Percentiles rank a stretch among this genome's conserved stretches.
phyloP scores from a whole-genome alignment of 2,797 vertebrate species.

The Acipenser transmontanus region DNA sequence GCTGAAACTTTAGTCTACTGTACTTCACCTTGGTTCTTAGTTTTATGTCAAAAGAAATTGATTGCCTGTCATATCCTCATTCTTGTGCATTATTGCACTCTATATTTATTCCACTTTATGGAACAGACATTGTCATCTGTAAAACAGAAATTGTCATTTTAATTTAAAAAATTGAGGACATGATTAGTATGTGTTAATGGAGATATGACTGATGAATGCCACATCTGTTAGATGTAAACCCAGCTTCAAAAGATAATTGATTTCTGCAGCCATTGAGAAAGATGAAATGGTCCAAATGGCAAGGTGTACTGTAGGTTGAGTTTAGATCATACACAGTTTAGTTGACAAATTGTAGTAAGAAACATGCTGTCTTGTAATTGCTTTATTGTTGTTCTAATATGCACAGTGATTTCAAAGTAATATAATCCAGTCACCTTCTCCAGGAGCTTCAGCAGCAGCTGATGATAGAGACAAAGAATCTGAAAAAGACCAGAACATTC shows the following conservation, averaged over 20 bases:
- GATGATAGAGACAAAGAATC: conserved; percentile 82
- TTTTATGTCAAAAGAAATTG: too few relatives aligned
- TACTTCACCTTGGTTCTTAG: too few relatives aligned
- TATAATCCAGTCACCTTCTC: conserved; percentile 3
- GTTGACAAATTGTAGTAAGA: conserved; percentile 5
- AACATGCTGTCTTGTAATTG: conserved; percentile 16
- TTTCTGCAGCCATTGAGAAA: conserved; percentile 40
- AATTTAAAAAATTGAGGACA: conserved; percentile 8
- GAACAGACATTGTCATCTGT: too few relatives aligned
- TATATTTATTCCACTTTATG: too few relatives aligned
- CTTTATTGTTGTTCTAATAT: conserved; percentile 5
- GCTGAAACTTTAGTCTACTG: too few relatives aligned
- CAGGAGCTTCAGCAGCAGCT: conserved; percentile 92
- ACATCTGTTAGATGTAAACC: conserved; percentile 24
- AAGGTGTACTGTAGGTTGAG: not conserved
- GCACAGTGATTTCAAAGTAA: not conserved
- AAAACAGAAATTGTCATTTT: too few relatives aligned
- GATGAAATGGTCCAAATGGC: conserved; percentile 15
- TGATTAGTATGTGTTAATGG: conserved; percentile 39
- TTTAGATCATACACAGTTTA: too few relatives aligned
- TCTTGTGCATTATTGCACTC: too few relatives aligned
- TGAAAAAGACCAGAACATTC: conserved; percentile 83
- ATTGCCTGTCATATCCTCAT: too few relatives aligned
- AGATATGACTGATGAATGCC: conserved; percentile 32
- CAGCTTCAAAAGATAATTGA: conserved; percentile 45